These are phyloP conservation scores for Coturnix japonica DNA, from an alignment of 2,113 vertebrate species.

Conservation along the genomic window DNA sequence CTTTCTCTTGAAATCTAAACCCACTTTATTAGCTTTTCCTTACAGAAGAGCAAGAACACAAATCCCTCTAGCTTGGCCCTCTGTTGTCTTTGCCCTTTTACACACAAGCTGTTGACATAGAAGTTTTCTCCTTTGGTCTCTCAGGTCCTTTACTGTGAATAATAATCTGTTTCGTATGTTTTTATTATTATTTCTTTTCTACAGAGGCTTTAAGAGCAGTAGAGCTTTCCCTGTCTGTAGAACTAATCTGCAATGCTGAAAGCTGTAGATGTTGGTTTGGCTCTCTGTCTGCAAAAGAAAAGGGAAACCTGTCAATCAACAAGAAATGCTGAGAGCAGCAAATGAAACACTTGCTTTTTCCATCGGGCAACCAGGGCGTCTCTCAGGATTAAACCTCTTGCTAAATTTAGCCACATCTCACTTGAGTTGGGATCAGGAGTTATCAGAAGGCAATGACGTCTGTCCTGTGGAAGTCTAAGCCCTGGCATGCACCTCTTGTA, in stretches of 20 bases:
- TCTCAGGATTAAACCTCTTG: conserved; percentile 48
- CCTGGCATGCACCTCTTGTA: neutral
- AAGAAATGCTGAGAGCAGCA: conserved; percentile 47
- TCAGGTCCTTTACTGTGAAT: neutral
- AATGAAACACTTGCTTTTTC: conserved; percentile 41
- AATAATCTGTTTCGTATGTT: neutral
- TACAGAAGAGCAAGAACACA: neutral
- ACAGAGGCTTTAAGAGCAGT: neutral
- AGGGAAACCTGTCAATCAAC: conserved; percentile 22
- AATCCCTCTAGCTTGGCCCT: neutral
- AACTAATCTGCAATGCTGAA: neutral
- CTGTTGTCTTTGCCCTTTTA: neutral
- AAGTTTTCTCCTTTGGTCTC: neutral
- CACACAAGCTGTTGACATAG: neutral
- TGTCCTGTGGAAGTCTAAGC: conserved; percentile 8
- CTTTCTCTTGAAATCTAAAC: neutral
- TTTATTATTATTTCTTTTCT: neutral
- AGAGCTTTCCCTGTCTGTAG: neutral
- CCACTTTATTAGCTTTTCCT: neutral
- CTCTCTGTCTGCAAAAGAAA: neutral
- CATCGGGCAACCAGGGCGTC: conserved; percentile 43
- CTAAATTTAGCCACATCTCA: conserved; percentile 59
- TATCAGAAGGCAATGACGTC: conserved; percentile 43
- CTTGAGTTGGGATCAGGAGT: conserved; percentile 44
- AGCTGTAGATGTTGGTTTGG: neutral